phyloP scores from a whole-genome alignment of 2,888 invertebrate species.

The Aethes cnicana region DNA sequence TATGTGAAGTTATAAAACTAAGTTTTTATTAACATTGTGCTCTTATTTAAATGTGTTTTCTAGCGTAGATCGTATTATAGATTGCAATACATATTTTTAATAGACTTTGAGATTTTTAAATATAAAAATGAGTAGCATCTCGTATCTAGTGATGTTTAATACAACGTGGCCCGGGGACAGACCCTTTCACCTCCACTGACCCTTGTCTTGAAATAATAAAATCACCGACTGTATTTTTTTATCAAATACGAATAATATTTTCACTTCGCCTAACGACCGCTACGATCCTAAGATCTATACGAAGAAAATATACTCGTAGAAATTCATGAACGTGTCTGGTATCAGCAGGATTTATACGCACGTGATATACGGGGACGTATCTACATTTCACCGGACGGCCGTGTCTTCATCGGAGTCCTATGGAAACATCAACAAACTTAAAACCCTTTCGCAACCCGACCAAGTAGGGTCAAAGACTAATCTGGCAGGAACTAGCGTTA shows the following conservation, averaged over 20 bases:
- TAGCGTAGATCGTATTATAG: no score
- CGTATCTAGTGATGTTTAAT: conserved; percentile 7
- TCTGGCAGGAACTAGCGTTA: conserved; percentile 18
- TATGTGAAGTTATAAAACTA: conserved; percentile 19
- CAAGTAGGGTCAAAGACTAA: conserved; percentile 19
- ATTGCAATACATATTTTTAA: no score
- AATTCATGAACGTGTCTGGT: no score
- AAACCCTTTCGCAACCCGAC: background rate
- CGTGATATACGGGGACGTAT: no score
- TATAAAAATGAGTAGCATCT: no score
- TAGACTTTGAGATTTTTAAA: no score
- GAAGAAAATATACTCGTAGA: no score
- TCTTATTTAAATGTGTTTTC: conserved; percentile 11
- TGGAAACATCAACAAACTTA: no score
- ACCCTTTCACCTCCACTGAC: conserved; percentile 13
- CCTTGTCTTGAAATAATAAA: conserved; percentile 20
- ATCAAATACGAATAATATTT: conserved; percentile 11
- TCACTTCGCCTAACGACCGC: background rate
- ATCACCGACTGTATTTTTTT: conserved; percentile 4
- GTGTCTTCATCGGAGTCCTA: no score
- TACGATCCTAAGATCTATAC: background rate
- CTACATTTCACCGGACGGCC: no score
- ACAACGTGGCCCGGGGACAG: conserved; percentile 10
- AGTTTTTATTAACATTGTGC: conserved; percentile 18
- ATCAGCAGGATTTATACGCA: no score